Evolutionary conservation across 2,113 vertebrate species (phyloP), one percentile per base, ranked within the genome.

Genomic region (Sturnira hondurensis): DNA sequence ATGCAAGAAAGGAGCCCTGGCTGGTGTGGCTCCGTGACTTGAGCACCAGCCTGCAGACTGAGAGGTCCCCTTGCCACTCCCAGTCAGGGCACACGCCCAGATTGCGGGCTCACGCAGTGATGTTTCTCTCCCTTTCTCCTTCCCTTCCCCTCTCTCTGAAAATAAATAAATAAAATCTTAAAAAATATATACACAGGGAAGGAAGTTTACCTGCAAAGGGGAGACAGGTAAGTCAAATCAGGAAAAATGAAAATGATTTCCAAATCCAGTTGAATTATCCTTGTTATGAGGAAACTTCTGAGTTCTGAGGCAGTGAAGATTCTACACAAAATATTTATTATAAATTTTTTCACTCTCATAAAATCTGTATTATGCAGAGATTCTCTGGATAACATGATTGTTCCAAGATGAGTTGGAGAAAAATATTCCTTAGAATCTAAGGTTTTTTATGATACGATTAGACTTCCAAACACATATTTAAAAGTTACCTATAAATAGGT

Each of bases 201-300:
- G 98, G 98, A 94, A 97, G 98, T 3, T 98, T 99, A 43, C 98
- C 98, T 94, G 97, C 97, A 89, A 97, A 98, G 68, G 99, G 99
- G 54, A 98, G 88, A 93, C 99, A 99, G 99, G 99, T 99, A 96
- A 97, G 95, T 97, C 33, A 16, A 54, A 67, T 52, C 41, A 77
- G 28, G 52, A 33, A 54, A 78, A 92, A 74, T 2, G 1, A 84
- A 89, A 96, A 50, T 7, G 20, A 88, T 86, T 87, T 80, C 19
- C n/a, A 20, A 38, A 26, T 38, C 15, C 80, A 20, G 83, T 41
- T 95, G 50, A 78, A 52, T 71, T 70, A 56, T 58, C 22, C 47
- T 88, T 47, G 58, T 85, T 68, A 28, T 26, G 84, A 83, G 33
- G n/a, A 90, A 74, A 77, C 33, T 77, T 76, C 31, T 78, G 36